Conservation (phyloP, 2,888 invertebrate species). For the Entomobrya proxima region DNA sequence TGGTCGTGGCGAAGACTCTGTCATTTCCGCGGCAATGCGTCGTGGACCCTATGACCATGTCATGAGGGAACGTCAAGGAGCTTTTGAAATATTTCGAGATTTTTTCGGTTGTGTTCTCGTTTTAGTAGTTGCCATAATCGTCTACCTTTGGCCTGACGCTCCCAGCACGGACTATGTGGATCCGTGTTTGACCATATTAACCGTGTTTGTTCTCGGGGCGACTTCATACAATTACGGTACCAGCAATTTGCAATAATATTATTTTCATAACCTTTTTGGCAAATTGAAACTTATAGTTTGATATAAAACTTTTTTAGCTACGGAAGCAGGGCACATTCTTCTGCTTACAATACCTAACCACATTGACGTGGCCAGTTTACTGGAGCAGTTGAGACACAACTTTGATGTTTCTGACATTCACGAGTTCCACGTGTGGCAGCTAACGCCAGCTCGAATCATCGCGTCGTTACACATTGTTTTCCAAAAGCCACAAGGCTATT, state of each 20-base stretch:
- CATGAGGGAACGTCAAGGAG: conserved; percentile 79
- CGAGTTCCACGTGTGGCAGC: conserved; percentile 93
- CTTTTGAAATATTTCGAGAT: conserved; percentile 82
- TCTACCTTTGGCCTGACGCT: conserved; percentile 79
- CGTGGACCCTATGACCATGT: conserved; percentile 47
- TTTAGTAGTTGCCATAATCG: conserved; percentile 82
- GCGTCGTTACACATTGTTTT: conserved; percentile 91
- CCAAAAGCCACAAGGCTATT: conserved; percentile 81
- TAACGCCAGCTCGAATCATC: conserved; percentile 87
- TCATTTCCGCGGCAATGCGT: conserved; percentile 72
- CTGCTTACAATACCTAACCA: conserved; percentile 95
- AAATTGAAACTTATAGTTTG: too few species aligned
- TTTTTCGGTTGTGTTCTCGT: conserved; percentile 86
- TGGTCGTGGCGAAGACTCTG: conserved; percentile 72
- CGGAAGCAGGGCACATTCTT: conserved; percentile 90
- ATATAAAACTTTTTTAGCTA: conserved; percentile 82
- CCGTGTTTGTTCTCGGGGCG: conserved; percentile 84
- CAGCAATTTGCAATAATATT: too few species aligned
- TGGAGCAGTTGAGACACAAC: conserved; percentile 82
- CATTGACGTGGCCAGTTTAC: conserved; percentile 86
- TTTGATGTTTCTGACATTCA: conserved; percentile 88
- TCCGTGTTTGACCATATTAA: conserved; percentile 86
- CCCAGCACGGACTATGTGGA: conserved; percentile 83
- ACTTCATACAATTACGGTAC: conserved; percentile 90
- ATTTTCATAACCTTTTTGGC: neutral